These are phyloP conservation scores for Hybognathus amarus DNA, from an alignment of 2,797 vertebrate species.

Conservation along the genomic window DNA sequence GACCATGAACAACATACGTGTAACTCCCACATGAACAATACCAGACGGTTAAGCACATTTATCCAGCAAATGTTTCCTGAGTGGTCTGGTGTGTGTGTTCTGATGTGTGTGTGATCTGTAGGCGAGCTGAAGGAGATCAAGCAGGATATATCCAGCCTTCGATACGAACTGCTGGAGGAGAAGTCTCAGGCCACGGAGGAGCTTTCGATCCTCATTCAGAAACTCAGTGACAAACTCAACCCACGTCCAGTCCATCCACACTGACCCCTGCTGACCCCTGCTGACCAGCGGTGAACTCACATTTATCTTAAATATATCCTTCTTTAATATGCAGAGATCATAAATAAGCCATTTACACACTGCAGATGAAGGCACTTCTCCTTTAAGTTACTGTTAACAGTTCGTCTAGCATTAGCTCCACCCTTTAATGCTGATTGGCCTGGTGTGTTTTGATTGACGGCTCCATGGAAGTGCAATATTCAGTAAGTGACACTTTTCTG, in stretches of 20 bases:
- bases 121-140: conserved; percentile 92
- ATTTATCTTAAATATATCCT: not conserved
- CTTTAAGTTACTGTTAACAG: not conserved
- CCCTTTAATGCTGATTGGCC: not conserved
- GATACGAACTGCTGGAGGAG: conserved; percentile 88
- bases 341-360: not conserved
- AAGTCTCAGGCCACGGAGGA: conserved; percentile 89
- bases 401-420: not conserved
- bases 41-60: not conserved
- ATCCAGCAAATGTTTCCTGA: not conserved
- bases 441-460: not conserved
- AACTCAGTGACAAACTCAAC: conserved; percentile 85
- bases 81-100: not conserved
- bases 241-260: conserved; percentile 62
- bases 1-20: too few relatives aligned
- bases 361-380: not conserved
- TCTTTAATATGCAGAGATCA: not conserved
- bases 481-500: not conserved
- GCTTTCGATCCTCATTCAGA: conserved; percentile 84
- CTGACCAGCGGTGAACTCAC: not conserved
- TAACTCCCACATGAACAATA: not conserved
- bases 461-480: not conserved
- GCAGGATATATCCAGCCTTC: conserved; percentile 90
- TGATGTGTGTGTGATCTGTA: conserved; percentile 51
- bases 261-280: not conserved